Conservation (phyloP, 2,113 vertebrate genomes). For the Phalacrocorax carbo region DNA sequence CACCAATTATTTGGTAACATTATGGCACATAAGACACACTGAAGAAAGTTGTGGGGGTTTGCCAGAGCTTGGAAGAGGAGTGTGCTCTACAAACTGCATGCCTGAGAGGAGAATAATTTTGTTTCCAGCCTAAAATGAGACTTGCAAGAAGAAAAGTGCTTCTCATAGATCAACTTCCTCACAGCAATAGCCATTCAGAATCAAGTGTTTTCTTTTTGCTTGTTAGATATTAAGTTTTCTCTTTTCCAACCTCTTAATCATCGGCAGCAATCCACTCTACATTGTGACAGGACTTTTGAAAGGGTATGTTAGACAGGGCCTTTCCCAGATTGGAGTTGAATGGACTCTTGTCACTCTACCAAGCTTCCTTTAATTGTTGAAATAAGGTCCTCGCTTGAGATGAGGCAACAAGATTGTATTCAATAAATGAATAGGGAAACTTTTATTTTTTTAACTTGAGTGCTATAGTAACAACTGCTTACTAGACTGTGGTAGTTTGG, state of each 20-base stretch:
- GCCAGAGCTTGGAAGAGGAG: background rate
- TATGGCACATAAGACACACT: background rate
- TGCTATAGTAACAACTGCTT: background rate
- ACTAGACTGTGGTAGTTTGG: background rate
- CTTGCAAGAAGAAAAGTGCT: background rate
- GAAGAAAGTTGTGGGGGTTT: background rate
- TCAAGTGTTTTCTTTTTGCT: background rate
- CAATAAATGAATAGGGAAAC: background rate
- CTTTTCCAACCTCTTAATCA: background rate
- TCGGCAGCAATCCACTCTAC: background rate
- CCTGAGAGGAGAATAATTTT: background rate
- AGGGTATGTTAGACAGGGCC: background rate
- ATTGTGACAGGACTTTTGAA: background rate
- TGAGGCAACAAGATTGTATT: background rate
- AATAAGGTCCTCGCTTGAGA: background rate
- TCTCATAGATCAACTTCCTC: background rate
- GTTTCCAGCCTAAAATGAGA: background rate
- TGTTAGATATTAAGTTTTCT: background rate
- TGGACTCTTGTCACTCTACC: background rate
- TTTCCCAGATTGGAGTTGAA: background rate
- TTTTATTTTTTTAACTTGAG: background rate
- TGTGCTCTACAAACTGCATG: background rate
- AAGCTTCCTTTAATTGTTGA: background rate
- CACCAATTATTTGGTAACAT: accelerated
- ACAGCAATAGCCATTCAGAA: background rate